Evolutionary conservation across 2,797 vertebrate genomes (phyloP), one percentile per base, ranked within the genome.

Genomic region (Cirrhinus mrigala): DNA sequence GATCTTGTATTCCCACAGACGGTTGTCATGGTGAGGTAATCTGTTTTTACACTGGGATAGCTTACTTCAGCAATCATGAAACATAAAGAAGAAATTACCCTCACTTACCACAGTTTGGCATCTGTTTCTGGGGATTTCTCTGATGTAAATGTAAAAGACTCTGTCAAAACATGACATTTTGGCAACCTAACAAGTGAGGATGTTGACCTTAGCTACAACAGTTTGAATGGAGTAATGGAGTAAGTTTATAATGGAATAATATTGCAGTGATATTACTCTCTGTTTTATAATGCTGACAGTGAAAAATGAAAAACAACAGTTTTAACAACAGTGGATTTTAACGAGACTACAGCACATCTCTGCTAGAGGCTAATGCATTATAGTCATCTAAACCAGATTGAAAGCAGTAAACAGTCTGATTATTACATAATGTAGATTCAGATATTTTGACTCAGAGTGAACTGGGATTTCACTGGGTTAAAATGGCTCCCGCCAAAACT

Each of bases 401-500:
- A n/a, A 50, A 40, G 52, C 29, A 15, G 58, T 71, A 44, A 81
- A 76, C 27, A 22, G 48, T 82, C 29, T 56, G 56, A 79, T 81
- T 83, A 79, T 81, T 83, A 62, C 68, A 74, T 88, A 86, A 85
- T 58, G 66, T n/a, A 56, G 60, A 86, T 90, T 90, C 86, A 87
- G 90, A 4, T 73, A 73, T 64, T 92, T 71, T 79, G 40, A 85
- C 84, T 87, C 84, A 69, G 84, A 84, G 91, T 90, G 12, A 89
- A 90, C 90, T 85, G 82, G 89, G 83, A 87, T 83, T 90, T 83
- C 56, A 81, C 64, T 60, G 50, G 66, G 88, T 88, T 87, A 82
- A 91, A 93, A 91, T 71, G 16, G 75, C 85, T 88, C 79, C 52
- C 69, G 89, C 88, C 88, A 92, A 90, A 87, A 90, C 88, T 33